phyloP scores from a whole-genome alignment of 1,140 invertebrate species.

The Listronotus bonariensis region DNA sequence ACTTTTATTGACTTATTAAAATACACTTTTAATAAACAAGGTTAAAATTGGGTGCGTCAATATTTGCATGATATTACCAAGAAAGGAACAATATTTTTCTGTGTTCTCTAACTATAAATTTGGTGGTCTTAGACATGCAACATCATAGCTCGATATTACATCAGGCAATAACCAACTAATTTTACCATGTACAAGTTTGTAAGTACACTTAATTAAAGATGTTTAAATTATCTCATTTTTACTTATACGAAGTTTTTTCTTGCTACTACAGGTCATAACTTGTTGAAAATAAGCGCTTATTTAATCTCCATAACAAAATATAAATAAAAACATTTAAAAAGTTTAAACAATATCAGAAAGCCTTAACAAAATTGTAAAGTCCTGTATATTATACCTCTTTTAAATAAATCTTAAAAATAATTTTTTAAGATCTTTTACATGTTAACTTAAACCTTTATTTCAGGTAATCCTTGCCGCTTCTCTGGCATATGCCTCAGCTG shows the following conservation, averaged over 20 bases:
- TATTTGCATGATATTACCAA: conserved; percentile 1
- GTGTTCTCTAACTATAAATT: conserved; percentile 12
- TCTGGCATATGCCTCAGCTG: conserved; percentile 61
- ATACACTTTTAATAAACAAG: too few relatives aligned
- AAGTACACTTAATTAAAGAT: conserved; percentile 43
- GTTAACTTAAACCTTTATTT: conserved; percentile 11
- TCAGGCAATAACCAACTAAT: conserved; percentile 9
- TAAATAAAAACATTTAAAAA: not conserved
- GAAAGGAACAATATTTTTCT: conserved; percentile 14
- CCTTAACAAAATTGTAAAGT: too few relatives aligned
- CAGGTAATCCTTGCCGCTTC: conserved; percentile 60
- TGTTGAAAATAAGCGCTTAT: too few relatives aligned
- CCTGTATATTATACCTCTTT: not conserved
- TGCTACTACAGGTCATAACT: too few relatives aligned
- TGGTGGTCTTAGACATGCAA: not conserved
- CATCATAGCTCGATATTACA: conserved; percentile 11
- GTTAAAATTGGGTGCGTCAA: conserved; percentile 9
- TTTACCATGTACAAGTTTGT: conserved; percentile 56
- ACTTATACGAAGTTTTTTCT: too few relatives aligned
- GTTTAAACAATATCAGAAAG: too few relatives aligned
- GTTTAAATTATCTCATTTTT: too few relatives aligned
- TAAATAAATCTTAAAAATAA: too few relatives aligned
- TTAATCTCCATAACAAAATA: too few relatives aligned
- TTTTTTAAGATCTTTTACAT: too few relatives aligned
- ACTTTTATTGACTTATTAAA: too few relatives aligned